Evolutionary conservation across 2,888 invertebrate genomes (phyloP), one percentile per base, ranked within the genome.

Genomic region (Encarsia formosa): DNA sequence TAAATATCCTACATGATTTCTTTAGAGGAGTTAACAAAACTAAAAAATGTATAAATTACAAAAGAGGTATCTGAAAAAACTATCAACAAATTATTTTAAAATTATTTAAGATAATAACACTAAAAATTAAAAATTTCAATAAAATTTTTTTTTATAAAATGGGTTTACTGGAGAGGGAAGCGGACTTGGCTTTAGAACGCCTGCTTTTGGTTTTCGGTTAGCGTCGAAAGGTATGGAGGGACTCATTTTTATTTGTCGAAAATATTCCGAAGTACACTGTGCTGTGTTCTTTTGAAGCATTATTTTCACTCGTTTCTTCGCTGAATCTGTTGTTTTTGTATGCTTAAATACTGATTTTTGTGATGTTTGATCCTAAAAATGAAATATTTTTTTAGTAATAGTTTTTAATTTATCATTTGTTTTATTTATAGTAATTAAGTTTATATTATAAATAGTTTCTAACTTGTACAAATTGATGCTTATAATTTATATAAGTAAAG

Each of bases 211-310:
- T 61, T 79, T 80, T 49, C 80, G 84, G 16, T 77, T 77, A 0
- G 87, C 81, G 66, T 91, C 88, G 59, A 79, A 91, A 0, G 91
- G 90, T 57, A 89, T 81, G 6, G 78, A 83, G 0, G 91, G 91
- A 34, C 87, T 88, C 44, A 80, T 80, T 39, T 78, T 75, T 0
- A 91, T 78, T 63, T 87, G 85, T 26, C 80, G 79, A 16, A 84
- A 79, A 61, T 91, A 90, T 58, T 91, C 89, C 3, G 83, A 77
- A 0, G 86, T 80, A 23, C 83, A 84, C 66, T 90, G 89, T 57
- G 82, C 81, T 2, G 79, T 81, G 65, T 89, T 90, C 56, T 82
- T 79, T 59, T 84, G 83, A 0, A 87, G 75, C 15, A 81, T 80
- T 59, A 90, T 88, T 68, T 86, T 85, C 0, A 91, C 90, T 55